Evolutionary conservation across 2,888 invertebrate species (phyloP).

Genomic region (Caprella mutica): DNA sequence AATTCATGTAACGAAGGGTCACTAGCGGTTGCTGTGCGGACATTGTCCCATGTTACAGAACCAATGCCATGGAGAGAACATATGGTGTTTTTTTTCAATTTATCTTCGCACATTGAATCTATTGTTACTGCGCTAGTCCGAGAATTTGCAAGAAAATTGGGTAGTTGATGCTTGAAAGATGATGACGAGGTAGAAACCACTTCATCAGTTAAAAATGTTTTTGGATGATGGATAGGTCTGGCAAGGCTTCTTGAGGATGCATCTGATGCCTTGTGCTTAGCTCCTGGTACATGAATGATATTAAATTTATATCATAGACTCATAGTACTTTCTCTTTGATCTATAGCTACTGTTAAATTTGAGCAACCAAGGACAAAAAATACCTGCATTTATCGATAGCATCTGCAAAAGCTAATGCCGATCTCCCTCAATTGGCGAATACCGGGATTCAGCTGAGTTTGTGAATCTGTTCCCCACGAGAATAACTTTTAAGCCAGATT

Average conservation of each 20-base stretch:
- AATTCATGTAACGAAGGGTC: slow-evolving; percentile 1
- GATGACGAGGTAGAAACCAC: too few relatives aligned
- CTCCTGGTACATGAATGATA: slow-evolving; percentile 7
- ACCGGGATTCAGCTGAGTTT: slow-evolving; percentile 8
- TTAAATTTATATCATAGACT: slow-evolving; percentile 7
- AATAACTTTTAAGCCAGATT: slow-evolving; percentile 5
- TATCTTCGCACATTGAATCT: too few relatives aligned
- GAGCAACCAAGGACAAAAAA: slow-evolving; percentile 15
- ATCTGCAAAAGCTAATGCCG: slow-evolving; percentile 8
- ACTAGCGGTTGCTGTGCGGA: not conserved
- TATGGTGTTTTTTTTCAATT: not conserved
- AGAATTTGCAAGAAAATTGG: too few relatives aligned
- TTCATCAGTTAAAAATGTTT: too few relatives aligned
- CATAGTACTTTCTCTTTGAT: slow-evolving; percentile 13
- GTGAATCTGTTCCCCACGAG: slow-evolving; percentile 12
- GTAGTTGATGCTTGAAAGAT: too few relatives aligned
- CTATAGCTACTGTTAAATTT: slow-evolving; percentile 1
- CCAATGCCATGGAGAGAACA: too few relatives aligned
- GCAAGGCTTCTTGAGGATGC: not conserved
- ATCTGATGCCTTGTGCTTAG: slow-evolving; percentile 2
- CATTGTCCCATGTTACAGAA: slow-evolving; percentile 8
- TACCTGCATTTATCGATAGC: slow-evolving; percentile 11
- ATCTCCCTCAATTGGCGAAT: slow-evolving; percentile 13
- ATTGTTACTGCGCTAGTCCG: too few relatives aligned
- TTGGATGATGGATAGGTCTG: not conserved